Evolutionary conservation across 2,113 vertebrate genomes (phyloP).

Genomic region (Callithrix jacchus): DNA sequence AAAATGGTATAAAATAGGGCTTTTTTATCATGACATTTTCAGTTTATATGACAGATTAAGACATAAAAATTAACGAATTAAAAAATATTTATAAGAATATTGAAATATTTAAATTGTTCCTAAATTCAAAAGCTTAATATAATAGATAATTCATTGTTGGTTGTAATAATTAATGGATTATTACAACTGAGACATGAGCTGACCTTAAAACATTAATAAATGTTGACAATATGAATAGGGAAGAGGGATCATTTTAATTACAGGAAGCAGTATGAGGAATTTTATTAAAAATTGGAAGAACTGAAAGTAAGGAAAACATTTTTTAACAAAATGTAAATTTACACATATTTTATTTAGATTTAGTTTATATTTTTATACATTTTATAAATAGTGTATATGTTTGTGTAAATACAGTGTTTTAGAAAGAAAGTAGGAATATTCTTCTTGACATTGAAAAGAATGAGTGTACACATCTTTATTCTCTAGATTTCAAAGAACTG

Average conservation of each 20-base stretch:
- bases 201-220: not conserved
- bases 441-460: not conserved
- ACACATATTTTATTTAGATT: not conserved
- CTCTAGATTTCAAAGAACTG: not conserved
- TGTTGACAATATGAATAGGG: not conserved
- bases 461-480: not conserved
- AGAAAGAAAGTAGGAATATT: not conserved
- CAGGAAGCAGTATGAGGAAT: not conserved
- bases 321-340: not conserved
- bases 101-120: not conserved
- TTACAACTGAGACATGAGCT: not conserved
- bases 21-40: not conserved
- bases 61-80: not conserved
- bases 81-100: not conserved
- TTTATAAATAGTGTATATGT: not conserved
- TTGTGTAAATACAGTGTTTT: not conserved
- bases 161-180: not conserved
- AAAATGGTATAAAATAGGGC: not conserved
- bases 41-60: not conserved
- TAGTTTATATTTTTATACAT: not conserved
- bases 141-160: not conserved
- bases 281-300: not conserved
- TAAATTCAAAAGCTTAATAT: not conserved
- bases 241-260: not conserved
- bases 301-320: not conserved